Base-by-base conservation (phyloP, 2,113 vertebrate genomes). In the Eulemur rufifrons region DNA sequence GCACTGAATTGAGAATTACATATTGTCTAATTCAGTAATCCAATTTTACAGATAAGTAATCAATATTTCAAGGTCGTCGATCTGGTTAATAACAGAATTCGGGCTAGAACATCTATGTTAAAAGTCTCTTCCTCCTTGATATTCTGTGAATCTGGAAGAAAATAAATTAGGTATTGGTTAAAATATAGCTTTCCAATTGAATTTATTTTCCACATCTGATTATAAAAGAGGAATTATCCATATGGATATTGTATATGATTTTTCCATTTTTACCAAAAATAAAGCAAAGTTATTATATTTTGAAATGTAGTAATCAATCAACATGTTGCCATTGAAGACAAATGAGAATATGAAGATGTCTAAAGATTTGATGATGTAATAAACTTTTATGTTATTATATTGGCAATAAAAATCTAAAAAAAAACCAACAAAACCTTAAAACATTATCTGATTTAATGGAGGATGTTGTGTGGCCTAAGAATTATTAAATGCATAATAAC, bases 1-100 rank as follows among this genome's bases (percentile, higher is more conserved):
- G 29, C 47, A 73, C 12, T 88, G 32, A 89, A 74, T 73, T 94
- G 81, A 87, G 45, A 74, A 29, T 63, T 29, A 34, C 1, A 21
- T 89, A 71, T 91, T 85, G 42, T 83, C 59, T 89, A 86, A 54
- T 68, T 96, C 47, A 91, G 37, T 50, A 96, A 37, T 93, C 59
- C 47, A 92, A 0, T 89, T 95, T 97, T 95, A 85, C 64, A 95
- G 56, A 71, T 95, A 93, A 85, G 45, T 74, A 93, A 86, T 95
- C 50, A 89, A 39, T 95, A 68, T 93, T 93, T 89, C 73, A 92
- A 95, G 68, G 80, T 89, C 83, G 69, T 12, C 95, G 88, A 77
- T 95, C 47, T 83, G 59, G 45, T 66, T 97, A 95, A 93, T 95
- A 47, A 42, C 74, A 86, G 61, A 95, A 52, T 89, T n/a, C 74